Evolutionary conservation across 2,888 invertebrate species (phyloP).

Genomic region (Idaea aversata): DNA sequence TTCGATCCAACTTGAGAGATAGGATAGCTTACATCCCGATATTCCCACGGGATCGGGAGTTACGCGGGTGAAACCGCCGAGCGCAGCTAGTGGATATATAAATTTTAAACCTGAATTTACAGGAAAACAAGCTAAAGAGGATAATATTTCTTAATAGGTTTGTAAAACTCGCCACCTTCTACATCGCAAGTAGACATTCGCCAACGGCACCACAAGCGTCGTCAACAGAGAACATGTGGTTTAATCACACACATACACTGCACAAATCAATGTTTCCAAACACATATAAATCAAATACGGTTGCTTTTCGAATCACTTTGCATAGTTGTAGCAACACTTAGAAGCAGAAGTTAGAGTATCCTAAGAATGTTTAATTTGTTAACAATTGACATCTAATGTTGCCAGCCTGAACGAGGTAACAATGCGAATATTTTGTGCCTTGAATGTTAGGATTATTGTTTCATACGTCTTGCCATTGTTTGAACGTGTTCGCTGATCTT

Average conservation of each 20-base stretch:
- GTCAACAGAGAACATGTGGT: not conserved
- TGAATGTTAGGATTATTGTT: not conserved
- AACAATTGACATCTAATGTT: not conserved
- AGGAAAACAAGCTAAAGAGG: no score
- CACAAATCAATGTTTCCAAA: not conserved
- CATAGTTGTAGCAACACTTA: not conserved
- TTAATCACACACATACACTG: not conserved
- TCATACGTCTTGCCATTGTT: not conserved
- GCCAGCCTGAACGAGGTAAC: not conserved
- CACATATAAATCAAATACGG: constrained; percentile 5
- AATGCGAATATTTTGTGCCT: not conserved
- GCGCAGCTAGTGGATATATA: no score
- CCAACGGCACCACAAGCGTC: no score
- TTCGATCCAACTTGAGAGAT: no score
- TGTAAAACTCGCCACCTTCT: no score
- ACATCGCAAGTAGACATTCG: no score
- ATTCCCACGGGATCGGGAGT: no score
- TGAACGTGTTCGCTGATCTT: not conserved
- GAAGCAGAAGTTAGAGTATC: not conserved
- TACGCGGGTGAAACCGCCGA: no score
- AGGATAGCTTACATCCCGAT: no score
- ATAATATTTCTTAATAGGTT: no score
- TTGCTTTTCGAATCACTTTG: constrained; percentile 4
- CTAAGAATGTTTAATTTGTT: not conserved
- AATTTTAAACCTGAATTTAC: no score